Conservation (phyloP, 2,888 invertebrate species). For the Meteorus colon region DNA sequence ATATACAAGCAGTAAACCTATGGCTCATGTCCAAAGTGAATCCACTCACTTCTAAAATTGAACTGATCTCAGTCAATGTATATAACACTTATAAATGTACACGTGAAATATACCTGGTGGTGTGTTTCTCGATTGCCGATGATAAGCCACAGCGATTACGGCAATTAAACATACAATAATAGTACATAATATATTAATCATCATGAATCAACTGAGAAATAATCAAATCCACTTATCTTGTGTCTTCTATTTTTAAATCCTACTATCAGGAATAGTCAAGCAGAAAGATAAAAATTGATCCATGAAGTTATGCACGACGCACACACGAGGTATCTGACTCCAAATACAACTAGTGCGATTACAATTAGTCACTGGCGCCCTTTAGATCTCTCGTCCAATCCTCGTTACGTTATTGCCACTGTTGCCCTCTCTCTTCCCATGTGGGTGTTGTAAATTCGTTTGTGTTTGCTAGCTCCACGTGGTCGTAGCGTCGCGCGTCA, state of each 20-base stretch:
- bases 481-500: not conserved
- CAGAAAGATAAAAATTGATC: not conserved
- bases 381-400: slow-evolving; percentile 25
- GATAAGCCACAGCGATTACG: not conserved
- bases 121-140: slow-evolving; percentile 7
- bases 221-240: not conserved
- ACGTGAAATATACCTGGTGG: slow-evolving; percentile 32
- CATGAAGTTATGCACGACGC: not conserved
- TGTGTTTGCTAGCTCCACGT: slow-evolving; percentile 18
- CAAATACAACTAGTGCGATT: slow-evolving; percentile 24
- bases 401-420: slow-evolving; percentile 15
- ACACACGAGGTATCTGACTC: not conserved
- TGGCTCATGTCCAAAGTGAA: not conserved
- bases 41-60: slow-evolving; percentile 7
- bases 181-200: slow-evolving; percentile 9
- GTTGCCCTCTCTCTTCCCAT: slow-evolving; percentile 25
- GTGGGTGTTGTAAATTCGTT: not conserved
- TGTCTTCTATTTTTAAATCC: not conserved
- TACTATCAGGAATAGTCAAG: not conserved
- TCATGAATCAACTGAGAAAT: not conserved
- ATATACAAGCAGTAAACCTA: not conserved
- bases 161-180: slow-evolving; percentile 16
- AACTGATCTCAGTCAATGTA: not conserved
- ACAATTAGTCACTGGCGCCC: slow-evolving; percentile 18
- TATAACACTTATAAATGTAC: not conserved